These are phyloP conservation scores for Monochamus alternatus DNA, from an alignment of 2,888 invertebrate species.

Conservation along the genomic window DNA sequence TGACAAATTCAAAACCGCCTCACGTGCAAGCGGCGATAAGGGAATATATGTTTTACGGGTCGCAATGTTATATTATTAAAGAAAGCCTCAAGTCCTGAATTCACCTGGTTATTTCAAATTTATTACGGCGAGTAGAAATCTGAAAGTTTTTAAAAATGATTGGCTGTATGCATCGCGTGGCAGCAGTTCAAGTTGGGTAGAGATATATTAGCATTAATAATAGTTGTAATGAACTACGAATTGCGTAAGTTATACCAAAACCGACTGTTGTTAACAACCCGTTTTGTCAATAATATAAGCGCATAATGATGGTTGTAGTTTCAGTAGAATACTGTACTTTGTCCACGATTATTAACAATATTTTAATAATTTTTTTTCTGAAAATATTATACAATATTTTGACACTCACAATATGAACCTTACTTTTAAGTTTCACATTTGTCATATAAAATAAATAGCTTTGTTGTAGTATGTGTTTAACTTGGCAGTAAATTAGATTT, in stretches of 20 bases:
- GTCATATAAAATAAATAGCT: too few relatives aligned
- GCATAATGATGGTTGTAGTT: too few relatives aligned
- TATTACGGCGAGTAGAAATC: background rate
- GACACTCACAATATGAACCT: too few relatives aligned
- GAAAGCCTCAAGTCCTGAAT: background rate
- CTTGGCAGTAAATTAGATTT: too few relatives aligned
- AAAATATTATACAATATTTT: too few relatives aligned
- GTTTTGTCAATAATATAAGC: too few relatives aligned
- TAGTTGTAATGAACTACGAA: background rate
- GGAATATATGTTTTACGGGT: background rate
- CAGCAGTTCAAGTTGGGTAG: background rate
- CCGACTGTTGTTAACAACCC: background rate
- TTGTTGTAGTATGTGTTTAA: too few relatives aligned
- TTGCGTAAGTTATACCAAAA: background rate
- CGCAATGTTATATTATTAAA: background rate
- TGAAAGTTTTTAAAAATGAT: background rate
- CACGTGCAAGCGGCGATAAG: background rate
- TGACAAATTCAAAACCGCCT: background rate
- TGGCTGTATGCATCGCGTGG: background rate
- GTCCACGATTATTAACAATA: too few relatives aligned
- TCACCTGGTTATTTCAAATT: background rate
- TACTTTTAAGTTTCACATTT: too few relatives aligned
- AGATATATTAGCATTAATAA: background rate
- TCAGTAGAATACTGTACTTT: too few relatives aligned
- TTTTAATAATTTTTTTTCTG: too few relatives aligned